A percentile compares a stretch with the other conserved stretches of the same genome.
These are phyloP conservation scores for Vicugna pacos DNA, from an alignment of 2,113 vertebrate species.

Conservation along the genomic window DNA sequence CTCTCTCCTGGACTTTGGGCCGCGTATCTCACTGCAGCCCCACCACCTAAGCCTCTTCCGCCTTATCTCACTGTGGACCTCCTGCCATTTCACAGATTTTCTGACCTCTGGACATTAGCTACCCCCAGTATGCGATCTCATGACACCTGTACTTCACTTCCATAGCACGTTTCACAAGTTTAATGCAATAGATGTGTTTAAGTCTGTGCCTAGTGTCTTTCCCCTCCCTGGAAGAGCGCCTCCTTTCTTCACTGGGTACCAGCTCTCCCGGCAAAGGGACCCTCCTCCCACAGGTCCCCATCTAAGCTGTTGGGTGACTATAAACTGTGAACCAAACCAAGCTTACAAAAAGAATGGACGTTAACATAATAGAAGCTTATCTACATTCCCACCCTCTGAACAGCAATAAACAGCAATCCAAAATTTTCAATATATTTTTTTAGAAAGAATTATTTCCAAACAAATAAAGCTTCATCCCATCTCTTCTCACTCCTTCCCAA, in stretches of 20 bases:
- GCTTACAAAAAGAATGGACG: background rate
- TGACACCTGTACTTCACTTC: background rate
- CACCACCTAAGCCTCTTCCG: background rate
- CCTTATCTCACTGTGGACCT: background rate
- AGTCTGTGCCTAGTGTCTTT: background rate
- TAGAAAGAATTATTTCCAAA: background rate
- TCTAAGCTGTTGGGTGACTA: background rate
- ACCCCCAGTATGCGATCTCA: background rate
- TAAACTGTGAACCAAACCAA: background rate
- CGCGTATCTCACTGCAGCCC: accelerated
- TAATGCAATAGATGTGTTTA: background rate
- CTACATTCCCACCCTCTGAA: background rate
- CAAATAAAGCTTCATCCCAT: background rate
- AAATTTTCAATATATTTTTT: background rate
- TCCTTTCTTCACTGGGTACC: background rate
- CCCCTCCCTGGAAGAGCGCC: too few relatives aligned
- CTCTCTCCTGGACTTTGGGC: background rate
- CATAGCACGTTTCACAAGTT: background rate
- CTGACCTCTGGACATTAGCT: background rate
- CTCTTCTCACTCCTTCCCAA: background rate
- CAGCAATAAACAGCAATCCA: background rate
- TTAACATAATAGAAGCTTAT: background rate
- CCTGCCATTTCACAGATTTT: background rate
- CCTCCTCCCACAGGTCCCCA: background rate
- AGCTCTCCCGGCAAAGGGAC: background rate